Conservation (phyloP, 2,888 invertebrate genomes). For the Mongoloraphidia duomilia region DNA sequence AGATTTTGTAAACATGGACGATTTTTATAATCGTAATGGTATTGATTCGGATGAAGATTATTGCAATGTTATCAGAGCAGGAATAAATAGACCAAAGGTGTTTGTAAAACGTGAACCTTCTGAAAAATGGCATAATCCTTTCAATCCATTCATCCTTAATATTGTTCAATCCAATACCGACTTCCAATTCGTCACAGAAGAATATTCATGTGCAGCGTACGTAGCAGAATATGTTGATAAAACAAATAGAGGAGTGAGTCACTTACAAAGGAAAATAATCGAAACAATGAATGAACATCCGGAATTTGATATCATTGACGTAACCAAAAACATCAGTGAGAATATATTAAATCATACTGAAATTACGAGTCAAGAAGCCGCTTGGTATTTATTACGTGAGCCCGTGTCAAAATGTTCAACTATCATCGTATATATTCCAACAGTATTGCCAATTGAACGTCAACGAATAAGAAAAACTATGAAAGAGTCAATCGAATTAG, state of each 20-base stretch:
- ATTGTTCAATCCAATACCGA: constrained; percentile 24
- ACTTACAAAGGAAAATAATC: constrained; percentile 22
- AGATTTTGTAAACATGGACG: too few species aligned
- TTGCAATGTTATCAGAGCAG: constrained; percentile 17
- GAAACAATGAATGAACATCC: constrained; percentile 23
- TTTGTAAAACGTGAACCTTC: constrained; percentile 21
- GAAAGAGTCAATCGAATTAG: constrained; percentile 21
- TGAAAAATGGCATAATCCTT: constrained; percentile 26
- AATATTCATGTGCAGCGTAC: constrained; percentile 27
- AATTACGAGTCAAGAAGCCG: constrained; percentile 28
- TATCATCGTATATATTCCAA: constrained; percentile 22
- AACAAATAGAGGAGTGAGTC: constrained; percentile 22
- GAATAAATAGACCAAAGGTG: constrained; percentile 22
- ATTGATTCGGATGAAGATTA: constrained; percentile 21
- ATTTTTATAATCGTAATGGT: constrained; percentile 15
- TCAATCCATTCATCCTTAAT: constrained; percentile 25
- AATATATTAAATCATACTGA: constrained; percentile 23
- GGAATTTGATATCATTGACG: constrained; percentile 21
- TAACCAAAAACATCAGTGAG: constrained; percentile 19
- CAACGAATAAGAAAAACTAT: constrained; percentile 21
- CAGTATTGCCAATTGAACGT: constrained; percentile 27
- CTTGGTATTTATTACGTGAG: constrained; percentile 26
- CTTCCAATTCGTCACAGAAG: constrained; percentile 25
- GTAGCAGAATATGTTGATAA: constrained; percentile 29
- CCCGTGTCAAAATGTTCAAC: constrained; percentile 26